Base-by-base conservation (phyloP, 1,140 invertebrate genomes). In the Neodiprion lecontei region DNA sequence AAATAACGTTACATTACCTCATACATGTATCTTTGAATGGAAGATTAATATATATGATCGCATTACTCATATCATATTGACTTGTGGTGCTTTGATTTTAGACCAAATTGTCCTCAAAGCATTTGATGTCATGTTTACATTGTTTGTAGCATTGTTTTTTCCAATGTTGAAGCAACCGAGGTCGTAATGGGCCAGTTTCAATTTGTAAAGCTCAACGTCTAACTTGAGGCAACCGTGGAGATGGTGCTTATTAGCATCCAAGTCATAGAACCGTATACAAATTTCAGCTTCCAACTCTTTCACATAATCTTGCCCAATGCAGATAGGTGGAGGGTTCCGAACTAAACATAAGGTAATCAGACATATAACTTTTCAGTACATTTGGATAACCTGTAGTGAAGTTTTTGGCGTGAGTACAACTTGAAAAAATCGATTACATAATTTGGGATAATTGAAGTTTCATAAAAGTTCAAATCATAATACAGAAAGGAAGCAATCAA, bases 281-380 rank as follows among this genome's bases (percentile, higher is more conserved):
- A 83, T 67, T 53, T 82, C 79, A 47, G 79, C 74, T n/a, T 78
- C 11, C 1, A 83, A 76, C 21, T 76, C 72, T 50, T 78, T 71
- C 12, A 79, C 72, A 72, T 70, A 79, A 48, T 40, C 65, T 77
- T 74, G 53, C 76, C 79, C 12, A 81, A 77, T 72, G 68, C 85
- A 87, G 67, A 86, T 69, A 50, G 81, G 80, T 21, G 85, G 84
- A 67, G 86, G 84, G 75, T 86, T 86, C 23, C 76, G 78, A 10
- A 76, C 85, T 87, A 72, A 48, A 77, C 53, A 78, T 61, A 72
- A 74, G 9, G 67, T 73, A 9, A 76, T 50, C 28, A 2, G 28
- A 40, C 28, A 40, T 40, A 40, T 40, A 40, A 40, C 28, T 40
- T 40, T 40, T 40, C 28, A 40, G 28, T 40, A 40, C 2, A 40